Percentiles rank a stretch among this genome's conserved stretches.
Conservation (phyloP, 2,797 vertebrate species). For the Spea hammondii region DNA sequence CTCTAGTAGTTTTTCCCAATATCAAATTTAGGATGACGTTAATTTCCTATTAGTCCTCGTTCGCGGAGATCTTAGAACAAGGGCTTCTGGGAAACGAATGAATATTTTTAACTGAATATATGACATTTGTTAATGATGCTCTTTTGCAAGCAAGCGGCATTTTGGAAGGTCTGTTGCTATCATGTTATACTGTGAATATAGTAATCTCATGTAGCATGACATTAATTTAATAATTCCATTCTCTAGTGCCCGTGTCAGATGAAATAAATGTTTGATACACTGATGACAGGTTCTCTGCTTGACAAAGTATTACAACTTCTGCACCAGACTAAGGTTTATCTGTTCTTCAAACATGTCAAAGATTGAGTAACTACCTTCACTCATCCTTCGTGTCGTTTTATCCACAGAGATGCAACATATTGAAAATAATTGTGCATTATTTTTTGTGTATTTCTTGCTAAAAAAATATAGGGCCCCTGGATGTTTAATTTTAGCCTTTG, state of each 20-base stretch:
- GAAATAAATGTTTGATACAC: slow-evolving; percentile 41
- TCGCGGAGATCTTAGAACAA: slow-evolving; percentile 11
- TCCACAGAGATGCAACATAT: slow-evolving; percentile 3
- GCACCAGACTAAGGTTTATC: not conserved
- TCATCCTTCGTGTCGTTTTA: not conserved
- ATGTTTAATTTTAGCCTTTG: not conserved
- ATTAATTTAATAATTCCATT: slow-evolving; percentile 48
- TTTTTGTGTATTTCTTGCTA: no score
- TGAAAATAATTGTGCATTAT: not conserved
- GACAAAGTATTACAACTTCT: slow-evolving; percentile 27
- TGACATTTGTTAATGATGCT: slow-evolving; percentile 36
- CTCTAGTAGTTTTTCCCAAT: slow-evolving; percentile 20
- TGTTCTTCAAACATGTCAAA: not conserved
- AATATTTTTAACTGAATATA: slow-evolving; percentile 25
- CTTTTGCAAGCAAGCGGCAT: slow-evolving; percentile 28
- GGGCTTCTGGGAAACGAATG: slow-evolving; percentile 44
- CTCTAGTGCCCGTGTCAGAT: slow-evolving; percentile 35
- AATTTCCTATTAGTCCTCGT: slow-evolving; percentile 30
- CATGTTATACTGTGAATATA: slow-evolving; percentile 25
- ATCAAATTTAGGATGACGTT: slow-evolving; percentile 42
- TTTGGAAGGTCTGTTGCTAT: slow-evolving; percentile 29
- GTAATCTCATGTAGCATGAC: slow-evolving; percentile 47
- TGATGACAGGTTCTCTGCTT: slow-evolving; percentile 27
- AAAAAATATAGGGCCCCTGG: no score
- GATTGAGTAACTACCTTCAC: no score